Evolutionary conservation across 1,140 invertebrate species (phyloP).

Genomic region (Leptinotarsa defecta): DNA sequence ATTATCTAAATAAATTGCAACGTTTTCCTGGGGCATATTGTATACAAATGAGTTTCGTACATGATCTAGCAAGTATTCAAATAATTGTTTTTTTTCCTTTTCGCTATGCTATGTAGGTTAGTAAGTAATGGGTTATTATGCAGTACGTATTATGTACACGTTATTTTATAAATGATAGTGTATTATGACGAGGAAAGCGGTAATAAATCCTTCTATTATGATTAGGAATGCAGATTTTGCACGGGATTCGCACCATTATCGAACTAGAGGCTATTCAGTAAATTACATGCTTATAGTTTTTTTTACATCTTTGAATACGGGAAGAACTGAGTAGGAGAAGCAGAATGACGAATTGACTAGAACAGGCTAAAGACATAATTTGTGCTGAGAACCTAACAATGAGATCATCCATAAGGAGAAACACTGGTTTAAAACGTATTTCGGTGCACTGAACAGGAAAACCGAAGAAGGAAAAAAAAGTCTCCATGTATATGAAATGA

Average conservation of each 20-base stretch:
- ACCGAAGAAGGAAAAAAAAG: too few relatives aligned
- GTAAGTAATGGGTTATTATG: conserved; percentile 22
- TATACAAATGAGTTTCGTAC: conserved; percentile 24
- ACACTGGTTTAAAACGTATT: too few relatives aligned
- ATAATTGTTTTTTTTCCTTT: conserved; percentile 14
- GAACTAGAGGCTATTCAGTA: too few relatives aligned
- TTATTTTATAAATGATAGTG: conserved; percentile 19
- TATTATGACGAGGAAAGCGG: conserved; percentile 9
- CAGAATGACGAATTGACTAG: too few relatives aligned
- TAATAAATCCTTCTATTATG: not conserved
- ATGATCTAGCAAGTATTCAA: conserved; percentile 19
- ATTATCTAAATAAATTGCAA: conserved; percentile 18
- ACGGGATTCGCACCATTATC: not conserved
- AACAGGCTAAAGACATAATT: too few relatives aligned
- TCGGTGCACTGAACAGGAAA: too few relatives aligned
- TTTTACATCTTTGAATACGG: too few relatives aligned
- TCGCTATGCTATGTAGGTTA: conserved; percentile 17
- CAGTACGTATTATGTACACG: conserved; percentile 17
- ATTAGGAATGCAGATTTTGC: conserved; percentile 18
- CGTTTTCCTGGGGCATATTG: conserved; percentile 19
- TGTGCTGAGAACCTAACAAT: too few relatives aligned
- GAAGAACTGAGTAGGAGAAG: too few relatives aligned
- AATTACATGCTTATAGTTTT: too few relatives aligned
- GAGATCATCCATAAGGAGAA: too few relatives aligned
- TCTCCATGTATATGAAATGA: too few relatives aligned